A percentile compares a stretch with the other conserved stretches of the same genome.
Conservation (phyloP, 2,888 invertebrate genomes). For the Gandaritis pyraliata region DNA sequence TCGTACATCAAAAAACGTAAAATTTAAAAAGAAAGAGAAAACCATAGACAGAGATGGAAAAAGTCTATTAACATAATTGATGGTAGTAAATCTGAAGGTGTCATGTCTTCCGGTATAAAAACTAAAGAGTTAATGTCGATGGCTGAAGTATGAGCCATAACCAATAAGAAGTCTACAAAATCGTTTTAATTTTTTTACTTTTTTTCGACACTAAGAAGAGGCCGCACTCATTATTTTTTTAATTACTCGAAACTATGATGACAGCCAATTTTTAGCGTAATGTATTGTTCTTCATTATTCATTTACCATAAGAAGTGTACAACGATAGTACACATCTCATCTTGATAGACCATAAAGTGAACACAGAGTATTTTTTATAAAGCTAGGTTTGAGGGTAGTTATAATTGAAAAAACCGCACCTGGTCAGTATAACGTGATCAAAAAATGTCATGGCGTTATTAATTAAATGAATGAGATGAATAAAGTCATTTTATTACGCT, state of each 20-base stretch:
- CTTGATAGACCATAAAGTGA: too few relatives aligned
- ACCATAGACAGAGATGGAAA: constrained; percentile 48
- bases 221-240: constrained; percentile 53
- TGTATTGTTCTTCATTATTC: constrained; percentile 41
- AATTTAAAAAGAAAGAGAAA: constrained; percentile 36
- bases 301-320: constrained; percentile 12
- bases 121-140: constrained; percentile 52
- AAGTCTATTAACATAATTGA: constrained; percentile 70
- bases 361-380: too few relatives aligned
- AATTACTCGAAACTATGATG: constrained; percentile 52
- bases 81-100: constrained; percentile 72
- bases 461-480: too few relatives aligned
- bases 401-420: too few relatives aligned
- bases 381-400: too few relatives aligned
- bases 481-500: too few relatives aligned
- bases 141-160: constrained; percentile 46
- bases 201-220: constrained; percentile 33
- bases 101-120: constrained; percentile 73
- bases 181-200: constrained; percentile 35
- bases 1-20: constrained; percentile 10
- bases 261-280: constrained; percentile 49
- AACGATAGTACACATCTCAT: too few relatives aligned
- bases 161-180: constrained; percentile 41
- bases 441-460: too few relatives aligned
- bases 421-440: too few relatives aligned